Base-by-base conservation (phyloP, 2,888 invertebrate species). In the Agrilus cyanescens region DNA sequence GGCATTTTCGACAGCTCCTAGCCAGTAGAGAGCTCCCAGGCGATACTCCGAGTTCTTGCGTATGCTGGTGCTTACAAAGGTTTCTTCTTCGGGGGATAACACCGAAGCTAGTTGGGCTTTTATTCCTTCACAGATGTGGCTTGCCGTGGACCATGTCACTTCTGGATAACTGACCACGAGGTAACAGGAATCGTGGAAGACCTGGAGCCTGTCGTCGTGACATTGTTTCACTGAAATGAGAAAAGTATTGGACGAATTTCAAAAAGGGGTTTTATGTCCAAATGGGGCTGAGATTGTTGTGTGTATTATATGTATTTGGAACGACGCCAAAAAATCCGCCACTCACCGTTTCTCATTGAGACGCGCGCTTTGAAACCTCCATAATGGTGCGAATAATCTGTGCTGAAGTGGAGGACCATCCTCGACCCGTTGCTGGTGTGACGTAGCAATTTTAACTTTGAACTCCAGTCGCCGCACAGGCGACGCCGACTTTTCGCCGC, bases 401-500 rank as follows among this genome's bases (percentile, higher is more conserved):
- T 79, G 32, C 73, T 72, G 65, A 88, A 86, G 40, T 76, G 71
- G 39, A 88, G 61, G n/a, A 74, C 69, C 44, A 86, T 63, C 47
- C 70, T 69, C 38, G 80, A 76, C 1, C 74, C 72, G 3, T 65
- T 60, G 15, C 82, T 80, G 44, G 78, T 76, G 68, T 82, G 71
- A 25, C 78, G 75, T 38, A 87, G 66, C 15, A 85, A 69, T 60
- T 87, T 88, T 43, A 86, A 69, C 57, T 80, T 80, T 20, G 78
- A 75, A 54, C 80, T 82, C 85, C 85, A 86, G 65, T 88, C 83
- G 12, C 87, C 87, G 61, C 87, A 88, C 6, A 80, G 66, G 1
- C 78, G 71, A 4, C 73, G 63, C 7, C 71, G 44, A 32, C 42
- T 43, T 36, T 53, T 43, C 25, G 25, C n/a, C 43, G 37, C 30